Evolutionary conservation across 2,888 invertebrate genomes (phyloP).

Genomic region (Rhingia rostrata): DNA sequence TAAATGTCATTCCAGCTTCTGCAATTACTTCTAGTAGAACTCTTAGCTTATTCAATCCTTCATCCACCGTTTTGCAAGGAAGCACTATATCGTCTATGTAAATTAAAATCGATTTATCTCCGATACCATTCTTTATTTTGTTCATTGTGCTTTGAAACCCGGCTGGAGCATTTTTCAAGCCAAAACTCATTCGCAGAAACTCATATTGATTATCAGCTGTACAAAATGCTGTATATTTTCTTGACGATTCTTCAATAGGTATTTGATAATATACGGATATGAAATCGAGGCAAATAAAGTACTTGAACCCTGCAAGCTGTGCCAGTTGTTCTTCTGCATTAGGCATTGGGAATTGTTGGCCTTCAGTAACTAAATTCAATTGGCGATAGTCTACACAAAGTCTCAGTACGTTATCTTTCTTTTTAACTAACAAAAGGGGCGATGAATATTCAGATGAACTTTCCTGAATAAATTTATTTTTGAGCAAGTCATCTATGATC

Average conservation of each 20-base stretch:
- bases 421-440: conserved; percentile 28
- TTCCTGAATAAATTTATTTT: conserved; percentile 29
- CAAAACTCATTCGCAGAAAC: conserved; percentile 34
- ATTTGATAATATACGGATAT: conserved; percentile 39
- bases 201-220: conserved; percentile 20
- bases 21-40: conserved; percentile 1
- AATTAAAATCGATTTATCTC: conserved; percentile 12
- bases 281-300: conserved; percentile 28
- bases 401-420: conserved; percentile 27
- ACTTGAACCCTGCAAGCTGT: conserved; percentile 18
- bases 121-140: neutral
- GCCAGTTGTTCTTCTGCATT: conserved; percentile 27
- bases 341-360: conserved; percentile 30
- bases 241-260: conserved; percentile 7
- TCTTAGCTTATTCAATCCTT: conserved; percentile 24
- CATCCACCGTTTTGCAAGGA: conserved; percentile 1
- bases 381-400: conserved; percentile 23
- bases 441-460: conserved; percentile 36
- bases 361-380: conserved; percentile 19
- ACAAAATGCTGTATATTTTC: conserved; percentile 34
- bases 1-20: conserved; percentile 36
- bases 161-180: conserved; percentile 31
- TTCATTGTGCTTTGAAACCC: conserved; percentile 30
- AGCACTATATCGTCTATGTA: conserved; percentile 21
- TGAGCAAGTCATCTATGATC: conserved; percentile 30